Evolutionary conservation across 1,140 invertebrate species (phyloP).

Genomic region (Scaptomyza montana): DNA sequence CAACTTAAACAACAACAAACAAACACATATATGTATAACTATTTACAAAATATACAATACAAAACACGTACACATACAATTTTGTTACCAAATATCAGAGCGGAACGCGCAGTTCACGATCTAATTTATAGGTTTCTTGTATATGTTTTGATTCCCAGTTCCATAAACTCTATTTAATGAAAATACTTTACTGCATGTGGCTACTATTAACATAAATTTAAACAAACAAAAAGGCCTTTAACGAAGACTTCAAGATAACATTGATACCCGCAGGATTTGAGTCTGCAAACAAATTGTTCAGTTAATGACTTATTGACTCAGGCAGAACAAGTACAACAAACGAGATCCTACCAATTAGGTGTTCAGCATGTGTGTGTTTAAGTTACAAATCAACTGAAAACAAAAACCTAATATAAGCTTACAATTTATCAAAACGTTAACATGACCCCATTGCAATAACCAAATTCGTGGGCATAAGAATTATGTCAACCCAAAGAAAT

Average conservation of each 20-base stretch:
- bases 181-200: too few species aligned
- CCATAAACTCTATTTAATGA: too few species aligned
- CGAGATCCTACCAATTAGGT: background rate
- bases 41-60: slow-evolving; percentile 2
- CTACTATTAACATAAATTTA: too few species aligned
- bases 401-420: background rate
- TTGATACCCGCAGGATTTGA: background rate
- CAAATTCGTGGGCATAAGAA: too few species aligned
- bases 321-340: background rate
- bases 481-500: too few species aligned
- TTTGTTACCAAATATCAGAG: background rate
- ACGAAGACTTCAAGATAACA: background rate
- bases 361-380: background rate
- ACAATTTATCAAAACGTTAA: background rate
- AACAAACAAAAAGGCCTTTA: background rate
- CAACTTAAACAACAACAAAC: slow-evolving; percentile 22
- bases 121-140: background rate
- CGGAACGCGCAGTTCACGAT: background rate
- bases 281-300: background rate
- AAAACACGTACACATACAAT: background rate
- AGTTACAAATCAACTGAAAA: background rate
- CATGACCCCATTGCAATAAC: too few species aligned
- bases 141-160: too few species aligned
- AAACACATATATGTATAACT: slow-evolving; percentile 7
- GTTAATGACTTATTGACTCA: background rate